Base-by-base conservation (phyloP, 1,140 invertebrate species). In the Pseudomyrmex gracilis region DNA sequence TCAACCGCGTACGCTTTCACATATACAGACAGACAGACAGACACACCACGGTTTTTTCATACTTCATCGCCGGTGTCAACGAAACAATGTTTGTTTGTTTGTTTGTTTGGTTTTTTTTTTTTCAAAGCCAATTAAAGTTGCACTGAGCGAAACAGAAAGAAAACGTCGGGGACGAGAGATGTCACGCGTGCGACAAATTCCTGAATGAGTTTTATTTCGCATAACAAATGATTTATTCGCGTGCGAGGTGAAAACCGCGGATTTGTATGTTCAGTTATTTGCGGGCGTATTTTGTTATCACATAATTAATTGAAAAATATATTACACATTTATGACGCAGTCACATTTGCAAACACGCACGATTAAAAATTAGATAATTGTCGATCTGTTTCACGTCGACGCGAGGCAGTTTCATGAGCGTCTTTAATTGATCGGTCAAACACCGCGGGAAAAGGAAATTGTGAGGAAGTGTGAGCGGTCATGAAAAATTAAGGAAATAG, bases 401-500 rank as follows among this genome's bases (percentile, higher is more conserved):
- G 34, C 34, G 76, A 78, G 43, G 43, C 49, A 20, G 53, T 47
- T 70, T 78, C 34, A 70, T 70, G 64, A 78, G 76, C 64, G 68
- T 70, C 57, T 53, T 78, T 78, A 78, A 78, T 78, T 78, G 51
- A 70, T 78, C 76, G 76, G 8, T 53, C 76, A 68, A 78, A 70
- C 34, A 34, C 64, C 58, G 66, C 22, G 63, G 34, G 45, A 70
- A 78, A 70, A 78, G 76, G 43, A 78, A 78, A 78, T 77, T 49
- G 61, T 77, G 67, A 77, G 67, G 61, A 66, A 68, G 85, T 64
- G 53, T 24, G 71, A 76, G 82, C 80, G 53, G 63, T 74, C 74
- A 74, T 68, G 86, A 47, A 86, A 87, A 87, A 87, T 87, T 84
- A 87, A 83, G 64, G 68, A 80, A 73, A 61, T 77, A 87, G 71